Base-by-base conservation (phyloP, 2,888 invertebrate species). In the Latrodectus hesperus region DNA sequence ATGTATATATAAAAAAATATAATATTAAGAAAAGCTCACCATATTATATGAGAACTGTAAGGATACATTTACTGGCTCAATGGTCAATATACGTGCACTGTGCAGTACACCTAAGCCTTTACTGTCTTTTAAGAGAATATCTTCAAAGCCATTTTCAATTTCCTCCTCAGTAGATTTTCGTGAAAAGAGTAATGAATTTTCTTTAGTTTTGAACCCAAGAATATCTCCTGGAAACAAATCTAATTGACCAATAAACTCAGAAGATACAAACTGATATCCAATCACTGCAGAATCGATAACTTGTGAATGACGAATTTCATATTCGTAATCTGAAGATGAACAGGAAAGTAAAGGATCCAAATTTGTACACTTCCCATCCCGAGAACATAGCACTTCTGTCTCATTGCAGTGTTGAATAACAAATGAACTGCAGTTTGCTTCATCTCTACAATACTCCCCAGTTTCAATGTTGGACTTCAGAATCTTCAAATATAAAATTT, bases 151-250 rank as follows among this genome's bases (percentile, higher is more conserved):
- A 78, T 73, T 73, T 10, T 73, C 68, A 12, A 76, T 17, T 73
- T 87, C 87, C 51, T 68, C 14, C 26, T 11, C 51, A 9, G 87
- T 55, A 16, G 74, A 51, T 78, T 74, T 83, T 9, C 83, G 49
- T 16, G 38, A 78, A 60, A 73, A 78, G 11, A 88, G 53, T 49
- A 77, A 52, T 9, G 82, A 74, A 26, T 55, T 74, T 10, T 73
- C 87, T 49, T 74, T 74, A 11, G 73, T 75, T 49, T 74, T 17
- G 14, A 88, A 88, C 6, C 87, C 87, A 78, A 88, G 52, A 14
- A 88, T 88, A 65, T 88, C 87, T n/a, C 82, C 87, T 6, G 82
- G 82, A 38, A 9, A 10, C 14, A 79, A 49, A 52, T 52, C 53
- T 6, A 17, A 51, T n/a, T 9, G 9, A 14, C 22, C 26, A n/a